Percentiles rank a stretch among this genome's conserved stretches.
These are phyloP conservation scores for Drosophila limbata DNA, from an alignment of 2,888 invertebrate genomes.

Conservation along the genomic window DNA sequence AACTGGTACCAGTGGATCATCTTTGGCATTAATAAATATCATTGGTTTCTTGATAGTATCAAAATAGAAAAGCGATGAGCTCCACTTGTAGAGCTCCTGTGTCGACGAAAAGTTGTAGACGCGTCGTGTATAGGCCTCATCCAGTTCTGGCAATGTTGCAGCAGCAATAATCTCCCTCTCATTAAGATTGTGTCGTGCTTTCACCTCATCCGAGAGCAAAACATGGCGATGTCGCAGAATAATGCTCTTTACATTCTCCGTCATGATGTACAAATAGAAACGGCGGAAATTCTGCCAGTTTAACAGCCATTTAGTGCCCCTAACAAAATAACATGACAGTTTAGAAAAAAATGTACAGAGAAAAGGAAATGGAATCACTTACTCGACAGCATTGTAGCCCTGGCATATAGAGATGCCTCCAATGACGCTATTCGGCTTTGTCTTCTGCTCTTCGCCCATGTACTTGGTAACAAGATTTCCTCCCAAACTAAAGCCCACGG, in stretches of 20 bases:
- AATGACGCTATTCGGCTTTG: slow-evolving; percentile 90
- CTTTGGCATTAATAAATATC: slow-evolving; percentile 95
- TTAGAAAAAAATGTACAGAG: not conserved
- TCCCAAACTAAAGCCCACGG: slow-evolving; percentile 97
- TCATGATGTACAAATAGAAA: slow-evolving; percentile 96
- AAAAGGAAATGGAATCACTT: slow-evolving; percentile 85
- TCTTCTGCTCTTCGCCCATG: slow-evolving; percentile 90
- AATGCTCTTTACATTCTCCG: slow-evolving; percentile 95
- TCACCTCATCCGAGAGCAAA: slow-evolving; percentile 91
- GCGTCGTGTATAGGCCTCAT: slow-evolving; percentile 94
- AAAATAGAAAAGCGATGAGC: slow-evolving; percentile 93
- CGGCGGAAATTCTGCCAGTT: slow-evolving; percentile 96
- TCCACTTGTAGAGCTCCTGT: slow-evolving; percentile 93
- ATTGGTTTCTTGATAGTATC: slow-evolving; percentile 93
- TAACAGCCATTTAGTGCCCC: slow-evolving; percentile 92
- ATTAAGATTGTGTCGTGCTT: slow-evolving; percentile 89
- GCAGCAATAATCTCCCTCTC: slow-evolving; percentile 94
- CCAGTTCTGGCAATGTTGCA: slow-evolving; percentile 94
- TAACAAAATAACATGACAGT: slow-evolving; percentile 79
- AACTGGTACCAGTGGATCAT: slow-evolving; percentile 96
- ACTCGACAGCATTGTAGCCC: slow-evolving; percentile 96
- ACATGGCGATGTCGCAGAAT: slow-evolving; percentile 93
- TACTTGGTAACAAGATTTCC: slow-evolving; percentile 97
- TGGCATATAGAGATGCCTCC: slow-evolving; percentile 97
- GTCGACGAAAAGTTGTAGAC: slow-evolving; percentile 92